Conservation (phyloP, 2,113 vertebrate genomes). For the Phylloscopus trochiloides region DNA sequence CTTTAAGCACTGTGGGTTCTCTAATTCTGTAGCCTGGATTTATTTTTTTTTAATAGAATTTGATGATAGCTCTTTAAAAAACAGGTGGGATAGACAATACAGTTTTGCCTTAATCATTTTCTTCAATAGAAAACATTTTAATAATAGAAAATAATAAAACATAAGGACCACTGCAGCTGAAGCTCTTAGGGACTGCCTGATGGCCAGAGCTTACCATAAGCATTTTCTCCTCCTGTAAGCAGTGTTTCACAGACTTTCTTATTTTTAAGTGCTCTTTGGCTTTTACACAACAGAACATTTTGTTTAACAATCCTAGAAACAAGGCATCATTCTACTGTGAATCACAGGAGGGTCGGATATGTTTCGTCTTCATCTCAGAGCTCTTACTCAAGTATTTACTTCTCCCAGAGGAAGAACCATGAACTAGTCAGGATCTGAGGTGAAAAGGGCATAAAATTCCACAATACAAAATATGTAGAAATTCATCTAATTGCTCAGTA, state of each 20-base stretch:
- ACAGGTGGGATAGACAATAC: background rate
- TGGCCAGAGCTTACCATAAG: background rate
- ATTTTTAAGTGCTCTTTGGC: background rate
- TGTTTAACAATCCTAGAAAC: background rate
- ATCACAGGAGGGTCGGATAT: background rate
- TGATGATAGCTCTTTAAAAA: background rate
- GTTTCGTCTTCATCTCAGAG: background rate
- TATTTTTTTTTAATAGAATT: background rate
- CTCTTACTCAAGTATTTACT: background rate
- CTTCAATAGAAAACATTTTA: background rate
- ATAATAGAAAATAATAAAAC: conserved; percentile 12
- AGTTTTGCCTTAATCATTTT: background rate
- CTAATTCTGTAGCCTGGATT: background rate
- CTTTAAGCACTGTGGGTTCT: background rate
- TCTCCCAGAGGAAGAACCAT: background rate
- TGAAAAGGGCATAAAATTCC: background rate
- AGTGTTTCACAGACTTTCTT: background rate
- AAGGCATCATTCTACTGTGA: background rate
- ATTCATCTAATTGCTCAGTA: background rate
- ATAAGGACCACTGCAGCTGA: background rate
- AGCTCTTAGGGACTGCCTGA: background rate
- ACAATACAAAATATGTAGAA: background rate
- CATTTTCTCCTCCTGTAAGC: background rate
- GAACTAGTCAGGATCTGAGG: background rate
- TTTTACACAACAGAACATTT: background rate